Percentiles rank a stretch among this genome's conserved stretches.
phyloP scores from a whole-genome alignment of 2,113 vertebrate species.

The Pungitius pungitius region DNA sequence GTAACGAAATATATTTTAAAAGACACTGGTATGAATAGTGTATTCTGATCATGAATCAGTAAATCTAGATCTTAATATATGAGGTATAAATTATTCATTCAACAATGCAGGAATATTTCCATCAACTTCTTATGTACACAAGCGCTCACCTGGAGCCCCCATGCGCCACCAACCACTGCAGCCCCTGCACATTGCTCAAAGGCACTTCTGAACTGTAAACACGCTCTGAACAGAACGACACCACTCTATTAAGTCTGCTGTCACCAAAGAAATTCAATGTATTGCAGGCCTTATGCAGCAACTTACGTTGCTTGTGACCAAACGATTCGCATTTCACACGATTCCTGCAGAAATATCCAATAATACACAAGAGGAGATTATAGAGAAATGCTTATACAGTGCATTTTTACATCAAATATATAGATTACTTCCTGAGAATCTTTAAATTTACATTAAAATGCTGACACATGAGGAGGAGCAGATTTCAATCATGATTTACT shows the following conservation, averaged over 20 bases:
- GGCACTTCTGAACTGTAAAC: slow-evolving; percentile 4
- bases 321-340: neutral
- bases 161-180: slow-evolving; percentile 9
- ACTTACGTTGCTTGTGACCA: slow-evolving; percentile 16
- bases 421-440: neutral
- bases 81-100: slow-evolving; percentile 38
- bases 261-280: neutral
- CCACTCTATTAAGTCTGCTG: neutral
- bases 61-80: slow-evolving; percentile 6
- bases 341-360: neutral
- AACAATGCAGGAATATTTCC: slow-evolving; percentile 1
- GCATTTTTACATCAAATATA: neutral
- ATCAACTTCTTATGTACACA: slow-evolving; percentile 14
- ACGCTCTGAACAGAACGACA: neutral
- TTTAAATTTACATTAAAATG: slow-evolving; percentile 2
- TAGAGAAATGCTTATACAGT: neutral
- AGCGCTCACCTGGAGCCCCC: slow-evolving; percentile 36
- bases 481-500: slow-evolving; percentile 7
- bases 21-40: slow-evolving; percentile 1
- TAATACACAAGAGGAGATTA: neutral
- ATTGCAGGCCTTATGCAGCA: slow-evolving; percentile 10
- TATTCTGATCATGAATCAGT: slow-evolving; percentile 1
- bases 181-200: slow-evolving; percentile 13
- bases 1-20: slow-evolving; percentile 1
- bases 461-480: neutral